Base-by-base conservation (phyloP, 2,113 vertebrate genomes). In the Dolichotis patagonum region DNA sequence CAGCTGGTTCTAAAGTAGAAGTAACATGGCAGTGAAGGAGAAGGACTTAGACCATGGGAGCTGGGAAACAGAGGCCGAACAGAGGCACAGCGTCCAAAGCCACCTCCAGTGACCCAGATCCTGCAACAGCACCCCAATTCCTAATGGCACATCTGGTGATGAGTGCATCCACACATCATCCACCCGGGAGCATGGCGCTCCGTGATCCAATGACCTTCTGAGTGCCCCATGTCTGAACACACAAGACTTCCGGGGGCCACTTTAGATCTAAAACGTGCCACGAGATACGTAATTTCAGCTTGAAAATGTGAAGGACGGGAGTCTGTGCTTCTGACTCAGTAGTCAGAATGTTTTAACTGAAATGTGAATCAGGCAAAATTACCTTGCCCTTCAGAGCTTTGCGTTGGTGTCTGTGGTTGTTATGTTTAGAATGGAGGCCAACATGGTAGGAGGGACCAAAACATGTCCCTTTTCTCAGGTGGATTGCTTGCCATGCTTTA, bases 271-370 rank as follows among this genome's bases (percentile, higher is more conserved):
- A 46, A 30, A 20, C 38, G 11, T 41, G 41, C 24, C 0, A 78
- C 30, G 0, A 30, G 3, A 49, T 41, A 1, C 8, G 43, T 62
- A 67, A 65, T 2, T 85, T 85, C 52, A 95, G 71, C 85, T 95
- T 91, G 20, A 56, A 91, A 96, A 63, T 82, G 85, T 38, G 84
- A 90, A 58, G 26, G 58, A 16, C 41, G 26, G 28, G 41, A 65
- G 8, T 30, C 3, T 63, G 19, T 84, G 67, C 84, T 94, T 95
- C 41, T 80, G 71, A 94, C 1, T 19, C 24, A 87, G 6, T 11
- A 43, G 9, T 67, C n/a, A 78, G 56, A 93, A 24, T 71, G 5
- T 62, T 90, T 56, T 92, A 90, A 85, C 62, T 58, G 56, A 75
- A 90, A 58, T 4, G 43, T 62, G 32, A 85, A 43, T 56, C 22